Conservation (phyloP, 2,888 invertebrate species). For the Apotomis capreana region DNA sequence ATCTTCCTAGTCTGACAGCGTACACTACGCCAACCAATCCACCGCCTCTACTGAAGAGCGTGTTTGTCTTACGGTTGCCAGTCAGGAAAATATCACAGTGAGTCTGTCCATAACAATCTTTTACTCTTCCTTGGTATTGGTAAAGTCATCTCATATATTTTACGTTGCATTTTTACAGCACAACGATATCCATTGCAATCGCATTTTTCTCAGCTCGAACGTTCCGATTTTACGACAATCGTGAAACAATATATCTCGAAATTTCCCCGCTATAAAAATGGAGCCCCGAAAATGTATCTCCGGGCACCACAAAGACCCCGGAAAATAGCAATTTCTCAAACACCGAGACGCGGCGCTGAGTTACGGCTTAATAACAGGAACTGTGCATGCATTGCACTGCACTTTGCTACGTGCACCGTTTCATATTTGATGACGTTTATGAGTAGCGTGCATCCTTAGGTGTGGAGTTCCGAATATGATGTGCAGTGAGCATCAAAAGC, state of each 20-base stretch:
- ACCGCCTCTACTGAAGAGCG: too few species aligned
- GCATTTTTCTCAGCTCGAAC: background rate
- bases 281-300: constrained; percentile 13
- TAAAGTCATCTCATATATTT: background rate
- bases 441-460: too few species aligned
- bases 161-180: constrained; percentile 2
- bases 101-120: too few species aligned
- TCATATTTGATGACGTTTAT: background rate
- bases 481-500: too few species aligned
- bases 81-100: too few species aligned
- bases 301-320: constrained; percentile 1
- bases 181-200: background rate
- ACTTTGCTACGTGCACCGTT: background rate
- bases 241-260: constrained; percentile 11
- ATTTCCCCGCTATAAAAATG: constrained; percentile 1
- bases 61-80: too few species aligned
- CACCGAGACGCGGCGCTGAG: constrained; percentile 1
- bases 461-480: too few species aligned
- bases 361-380: constrained; percentile 23
- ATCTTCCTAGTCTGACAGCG: too few species aligned
- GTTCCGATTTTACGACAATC: background rate
- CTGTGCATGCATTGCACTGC: background rate
- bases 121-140: too few species aligned
- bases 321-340: constrained; percentile 37
- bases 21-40: too few species aligned